Percentiles rank a stretch among this genome's conserved stretches.
Evolutionary conservation across 1,140 invertebrate genomes (phyloP).

Genomic region (Cepaea nemoralis): DNA sequence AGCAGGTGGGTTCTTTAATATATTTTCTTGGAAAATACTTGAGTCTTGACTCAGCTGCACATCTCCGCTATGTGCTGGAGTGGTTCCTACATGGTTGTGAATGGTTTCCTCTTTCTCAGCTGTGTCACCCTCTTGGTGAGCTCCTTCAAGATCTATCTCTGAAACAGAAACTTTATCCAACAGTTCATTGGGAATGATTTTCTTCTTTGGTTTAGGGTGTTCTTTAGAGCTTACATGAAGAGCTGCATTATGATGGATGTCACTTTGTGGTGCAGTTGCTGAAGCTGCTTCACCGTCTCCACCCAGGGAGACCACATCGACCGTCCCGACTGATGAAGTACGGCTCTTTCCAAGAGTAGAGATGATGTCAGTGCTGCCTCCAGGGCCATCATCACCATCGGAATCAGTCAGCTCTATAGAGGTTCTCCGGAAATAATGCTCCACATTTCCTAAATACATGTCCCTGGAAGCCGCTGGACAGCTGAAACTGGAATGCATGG

Average conservation of each 20-base stretch:
- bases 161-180: neutral
- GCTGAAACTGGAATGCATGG: neutral
- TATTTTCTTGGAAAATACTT: neutral
- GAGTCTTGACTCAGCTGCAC: neutral
- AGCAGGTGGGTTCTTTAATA: neutral
- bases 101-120: neutral
- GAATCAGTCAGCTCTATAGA: conserved; percentile 3
- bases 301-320: neutral
- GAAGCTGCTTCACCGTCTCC: neutral
- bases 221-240: neutral
- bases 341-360: conserved; percentile 7
- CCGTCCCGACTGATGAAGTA: neutral
- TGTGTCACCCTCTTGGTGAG: neutral
- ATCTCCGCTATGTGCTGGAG: no score
- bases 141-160: neutral
- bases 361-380: conserved; percentile 2
- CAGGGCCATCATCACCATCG: conserved; percentile 30
- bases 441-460: conserved; percentile 32
- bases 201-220: conserved; percentile 33
- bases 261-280: neutral
- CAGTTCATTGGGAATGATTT: conserved; percentile 46
- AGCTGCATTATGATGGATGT: neutral
- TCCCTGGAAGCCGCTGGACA: neutral
- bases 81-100: no score
- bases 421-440: neutral